Base-by-base conservation (phyloP, 2,888 invertebrate genomes). In the Trisateles emortualis region DNA sequence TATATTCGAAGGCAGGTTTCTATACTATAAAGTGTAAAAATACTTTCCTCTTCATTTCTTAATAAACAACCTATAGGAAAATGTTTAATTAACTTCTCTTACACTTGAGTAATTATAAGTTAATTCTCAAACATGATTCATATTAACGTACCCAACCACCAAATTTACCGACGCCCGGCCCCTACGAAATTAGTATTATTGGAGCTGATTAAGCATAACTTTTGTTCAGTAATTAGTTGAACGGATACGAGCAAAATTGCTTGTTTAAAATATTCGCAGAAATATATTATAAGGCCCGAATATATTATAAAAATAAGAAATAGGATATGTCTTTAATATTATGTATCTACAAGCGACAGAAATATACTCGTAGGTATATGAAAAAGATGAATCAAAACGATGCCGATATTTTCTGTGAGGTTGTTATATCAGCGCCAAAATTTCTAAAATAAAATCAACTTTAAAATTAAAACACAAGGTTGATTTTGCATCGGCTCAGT, bases 91-190 rank as follows among this genome's bases (percentile, higher is more conserved):
- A 78, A 59, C 70, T 59, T 66, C 64, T 55, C 67, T 60, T 66
- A 65, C 71, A 71, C 76, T 74, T 71, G 61, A 77, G 69, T 76
- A 75, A 83, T 83, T 79, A 79, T 70, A 76, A 78, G 74, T 81
- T 78, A 73, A 83, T 82, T 75, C 76, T 54, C 68, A 72, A 75
- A 78, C 73, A 72, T 76, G 61, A 78, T 76, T 79, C 70, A 76
- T 74, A 11, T 36, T 59, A 64, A 52, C 58, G 63, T 62, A 59
- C 64, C 50, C 61, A 72, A 58, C 73, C 73, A 68, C 70, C 56
- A 68, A 67, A 69, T 74, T 71, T 49, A 33, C 47, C 68, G 52
- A 54, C 54, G 53, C 45, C 9, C 42, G 61, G 62, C 70, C 56
- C 61, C 44, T 53, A 26, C 54, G 52, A 72, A 78, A 78, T 78